phyloP scores from a whole-genome alignment of 2,797 vertebrate species.

The Spondyliosoma cantharus region DNA sequence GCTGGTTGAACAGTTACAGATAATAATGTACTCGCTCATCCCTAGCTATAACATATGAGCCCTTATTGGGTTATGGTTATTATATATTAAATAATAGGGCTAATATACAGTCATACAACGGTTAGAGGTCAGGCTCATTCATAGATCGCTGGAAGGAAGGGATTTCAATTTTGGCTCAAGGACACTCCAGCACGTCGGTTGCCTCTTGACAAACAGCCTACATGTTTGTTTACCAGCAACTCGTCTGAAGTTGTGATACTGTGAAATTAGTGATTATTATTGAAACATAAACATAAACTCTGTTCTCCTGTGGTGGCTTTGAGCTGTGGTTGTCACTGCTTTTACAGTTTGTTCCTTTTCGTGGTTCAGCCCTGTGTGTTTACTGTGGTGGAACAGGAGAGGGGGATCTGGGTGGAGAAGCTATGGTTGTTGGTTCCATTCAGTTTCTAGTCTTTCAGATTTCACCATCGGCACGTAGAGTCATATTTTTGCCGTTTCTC shows the following conservation, averaged over 20 bases:
- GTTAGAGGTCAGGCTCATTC: not conserved
- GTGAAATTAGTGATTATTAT: slow-evolving; percentile 58
- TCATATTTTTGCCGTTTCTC: not conserved
- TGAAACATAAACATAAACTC: slow-evolving; percentile 14
- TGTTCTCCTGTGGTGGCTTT: slow-evolving; percentile 16
- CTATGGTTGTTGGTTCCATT: not conserved
- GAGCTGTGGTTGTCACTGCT: slow-evolving; percentile 13
- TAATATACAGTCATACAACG: not conserved
- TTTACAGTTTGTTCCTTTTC: not conserved
- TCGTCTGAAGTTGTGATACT: slow-evolving; percentile 56
- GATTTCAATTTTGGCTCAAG: slow-evolving; percentile 14
- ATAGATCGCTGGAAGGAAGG: not conserved
- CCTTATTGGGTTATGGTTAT: slow-evolving; percentile 1
- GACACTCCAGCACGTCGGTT: not conserved
- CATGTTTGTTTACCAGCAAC: slow-evolving; percentile 37
- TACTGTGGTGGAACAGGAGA: not conserved
- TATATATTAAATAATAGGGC: slow-evolving; percentile 5
- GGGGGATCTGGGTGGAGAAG: not conserved
- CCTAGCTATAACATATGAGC: slow-evolving; percentile 6
- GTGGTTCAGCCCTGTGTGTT: slow-evolving; percentile 34
- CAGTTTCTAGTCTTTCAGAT: not conserved
- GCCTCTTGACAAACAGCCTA: slow-evolving; percentile 4
- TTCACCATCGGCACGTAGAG: not conserved
- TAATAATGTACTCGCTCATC: too few relatives aligned
- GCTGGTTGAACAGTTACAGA: too few relatives aligned